Evolutionary conservation across 2,888 invertebrate species (phyloP).

Genomic region (Eledona agricola): DNA sequence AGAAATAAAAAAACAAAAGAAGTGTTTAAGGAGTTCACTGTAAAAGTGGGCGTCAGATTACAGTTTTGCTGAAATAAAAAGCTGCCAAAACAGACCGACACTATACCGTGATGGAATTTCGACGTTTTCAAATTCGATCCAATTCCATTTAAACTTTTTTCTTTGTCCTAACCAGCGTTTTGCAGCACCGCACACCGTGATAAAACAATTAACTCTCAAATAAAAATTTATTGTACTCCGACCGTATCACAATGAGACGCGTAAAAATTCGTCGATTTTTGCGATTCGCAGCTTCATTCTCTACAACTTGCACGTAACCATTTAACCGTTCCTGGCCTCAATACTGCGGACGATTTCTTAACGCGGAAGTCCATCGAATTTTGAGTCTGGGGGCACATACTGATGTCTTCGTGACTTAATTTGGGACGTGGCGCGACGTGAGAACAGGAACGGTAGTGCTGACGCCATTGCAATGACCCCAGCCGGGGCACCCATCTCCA

Average conservation of each 20-base stretch:
- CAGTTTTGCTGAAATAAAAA: too few species aligned
- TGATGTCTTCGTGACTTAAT: slow-evolving; percentile 28
- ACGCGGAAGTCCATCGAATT: slow-evolving; percentile 23
- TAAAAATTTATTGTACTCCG: neutral
- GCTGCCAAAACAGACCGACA: too few species aligned
- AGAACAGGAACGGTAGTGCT: slow-evolving; percentile 20
- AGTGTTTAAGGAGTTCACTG: too few species aligned
- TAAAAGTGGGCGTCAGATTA: too few species aligned
- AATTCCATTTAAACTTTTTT: too few species aligned
- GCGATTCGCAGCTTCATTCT: slow-evolving; percentile 25
- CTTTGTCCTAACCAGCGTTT: too few species aligned
- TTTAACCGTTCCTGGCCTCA: slow-evolving; percentile 23
- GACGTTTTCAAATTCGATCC: too few species aligned
- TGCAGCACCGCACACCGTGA: too few species aligned
- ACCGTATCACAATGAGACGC: neutral
- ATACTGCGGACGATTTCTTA: slow-evolving; percentile 20
- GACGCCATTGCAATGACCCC: slow-evolving; percentile 28
- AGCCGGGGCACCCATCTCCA: slow-evolving; percentile 19
- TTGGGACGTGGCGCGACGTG: slow-evolving; percentile 21
- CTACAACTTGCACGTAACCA: slow-evolving; percentile 24
- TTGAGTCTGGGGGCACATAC: slow-evolving; percentile 11
- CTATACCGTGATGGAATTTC: too few species aligned
- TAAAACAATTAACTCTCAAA: neutral
- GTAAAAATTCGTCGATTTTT: slow-evolving; percentile 14
- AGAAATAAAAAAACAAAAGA: too few species aligned